Conservation (phyloP, 2,888 invertebrate species). For the Drosophila basisetae region DNA sequence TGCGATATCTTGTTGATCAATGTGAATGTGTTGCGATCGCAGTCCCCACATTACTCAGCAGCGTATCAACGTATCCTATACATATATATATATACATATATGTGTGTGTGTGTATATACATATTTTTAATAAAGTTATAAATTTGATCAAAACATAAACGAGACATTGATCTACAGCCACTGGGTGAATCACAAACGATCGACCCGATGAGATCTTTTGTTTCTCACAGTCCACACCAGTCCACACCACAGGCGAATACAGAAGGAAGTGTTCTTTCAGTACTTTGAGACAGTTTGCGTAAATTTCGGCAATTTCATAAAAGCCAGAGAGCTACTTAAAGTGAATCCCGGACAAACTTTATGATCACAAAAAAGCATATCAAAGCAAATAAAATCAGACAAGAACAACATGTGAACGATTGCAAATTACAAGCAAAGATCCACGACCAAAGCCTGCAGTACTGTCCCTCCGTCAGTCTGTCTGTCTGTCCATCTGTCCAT, state of each 20-base stretch:
- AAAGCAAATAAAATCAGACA: constrained; percentile 76
- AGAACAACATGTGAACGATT: constrained; percentile 79
- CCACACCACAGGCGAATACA: constrained; percentile 23
- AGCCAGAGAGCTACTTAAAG: constrained; percentile 65
- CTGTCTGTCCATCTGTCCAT: constrained; percentile 1
- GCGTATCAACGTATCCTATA: constrained; percentile 14
- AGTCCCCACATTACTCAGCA: constrained; percentile 27
- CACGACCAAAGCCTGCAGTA: constrained; percentile 12
- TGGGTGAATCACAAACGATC: constrained; percentile 41
- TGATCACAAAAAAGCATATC: constrained; percentile 65
- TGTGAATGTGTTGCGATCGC: constrained; percentile 23
- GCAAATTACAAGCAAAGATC: constrained; percentile 74
- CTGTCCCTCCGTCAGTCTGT: constrained; percentile 6
- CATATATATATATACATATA: constrained; percentile 1
- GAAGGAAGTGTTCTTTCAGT: constrained; percentile 43
- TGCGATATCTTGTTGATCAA: constrained; percentile 21
- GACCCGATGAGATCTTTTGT: constrained; percentile 39
- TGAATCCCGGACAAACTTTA: constrained; percentile 59
- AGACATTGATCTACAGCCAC: constrained; percentile 73
- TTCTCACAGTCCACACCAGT: constrained; percentile 51
- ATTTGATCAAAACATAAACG: constrained; percentile 68
- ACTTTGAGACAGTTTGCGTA: constrained; percentile 61
- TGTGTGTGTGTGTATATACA: constrained; percentile 21
- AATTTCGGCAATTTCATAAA: constrained; percentile 69
- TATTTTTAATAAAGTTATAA: constrained; percentile 78